These are phyloP conservation scores for Sebastes variabilis DNA, from an alignment of 2,797 vertebrate species.

Conservation along the genomic window DNA sequence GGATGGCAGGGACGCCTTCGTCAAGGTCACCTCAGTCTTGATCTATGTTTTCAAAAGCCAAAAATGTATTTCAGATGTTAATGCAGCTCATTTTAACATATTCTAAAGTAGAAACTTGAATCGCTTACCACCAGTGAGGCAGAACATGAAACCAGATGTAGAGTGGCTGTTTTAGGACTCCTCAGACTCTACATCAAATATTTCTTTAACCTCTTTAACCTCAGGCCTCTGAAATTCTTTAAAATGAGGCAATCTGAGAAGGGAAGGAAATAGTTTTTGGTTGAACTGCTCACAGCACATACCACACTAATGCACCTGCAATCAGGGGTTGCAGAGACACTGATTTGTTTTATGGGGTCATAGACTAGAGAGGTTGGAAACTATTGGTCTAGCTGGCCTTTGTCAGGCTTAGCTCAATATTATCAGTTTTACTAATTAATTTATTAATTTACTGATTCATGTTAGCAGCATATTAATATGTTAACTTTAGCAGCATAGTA, in stretches of 20 bases:
- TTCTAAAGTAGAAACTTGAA: background rate
- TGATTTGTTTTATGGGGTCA: background rate
- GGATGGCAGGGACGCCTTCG: constrained; percentile 91
- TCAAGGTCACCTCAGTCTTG: constrained; percentile 84
- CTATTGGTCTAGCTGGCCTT: background rate
- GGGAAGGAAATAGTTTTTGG: background rate
- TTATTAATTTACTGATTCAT: background rate
- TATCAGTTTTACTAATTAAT: background rate
- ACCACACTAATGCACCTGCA: background rate
- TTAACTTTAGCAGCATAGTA: background rate
- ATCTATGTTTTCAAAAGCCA: background rate
- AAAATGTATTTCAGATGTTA: background rate
- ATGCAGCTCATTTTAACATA: background rate
- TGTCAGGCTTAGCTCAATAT: background rate
- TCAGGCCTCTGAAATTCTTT: background rate
- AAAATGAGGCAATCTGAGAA: background rate
- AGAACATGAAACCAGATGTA: background rate
- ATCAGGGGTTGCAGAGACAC: background rate
- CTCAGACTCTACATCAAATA: background rate
- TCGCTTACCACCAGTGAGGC: background rate
- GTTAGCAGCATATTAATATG: background rate
- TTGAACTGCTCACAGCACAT: background rate
- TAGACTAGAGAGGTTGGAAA: background rate
- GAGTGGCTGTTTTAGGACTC: background rate
- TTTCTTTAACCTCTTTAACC: background rate